Base-by-base conservation (phyloP, 2,888 invertebrate genomes). In the Litoditis marina region DNA sequence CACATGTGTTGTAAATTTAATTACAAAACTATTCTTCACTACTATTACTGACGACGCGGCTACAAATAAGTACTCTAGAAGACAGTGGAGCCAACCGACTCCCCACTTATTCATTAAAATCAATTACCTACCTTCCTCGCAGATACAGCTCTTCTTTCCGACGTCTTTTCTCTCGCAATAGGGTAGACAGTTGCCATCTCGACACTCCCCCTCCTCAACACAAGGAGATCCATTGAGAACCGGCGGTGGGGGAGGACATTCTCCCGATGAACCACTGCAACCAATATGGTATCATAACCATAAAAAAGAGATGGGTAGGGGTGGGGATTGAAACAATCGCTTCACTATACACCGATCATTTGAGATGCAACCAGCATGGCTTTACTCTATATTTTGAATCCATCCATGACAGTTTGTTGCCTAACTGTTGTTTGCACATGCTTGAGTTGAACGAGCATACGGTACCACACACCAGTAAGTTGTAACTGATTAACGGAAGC, bases 121-220 rank as follows among this genome's bases (percentile, higher is more conserved):
- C n/a, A n/a, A n/a, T n/a, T n/a, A n/a, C n/a, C n/a, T n/a, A 52
- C 51, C n/a, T 32, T 53, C 90, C 83, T 94, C 93, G 84, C 95
- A 95, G 91, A 94, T 93, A 87, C 95, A 95, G 83, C 93, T 92
- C 84, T 91, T 91, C 83, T 91, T 87, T 7, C 77, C 78, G 39
- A 77, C 67, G 19, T 92, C 92, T 86, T 94, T 69, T 22, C 92
- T 92, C 86, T 95, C 93, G 84, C 95, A 96, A 85, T 91, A 94
- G 0, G 94, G 92, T 78, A 92, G 88, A 84, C 95, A 95, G 80
- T 90, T 89, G n/a, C 95, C 95, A 80, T 88, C 88, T 57, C 89
- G 88, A 83, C 95, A 95, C 80, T 91, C 90, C 0, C 94, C 94
- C 63, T 81, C 81, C 85, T 94, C 94, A 66, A 92, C 89, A 82